phyloP scores from a whole-genome alignment of 92 coral and sea anemone genomes.

The Diadumene lineata region DNA sequence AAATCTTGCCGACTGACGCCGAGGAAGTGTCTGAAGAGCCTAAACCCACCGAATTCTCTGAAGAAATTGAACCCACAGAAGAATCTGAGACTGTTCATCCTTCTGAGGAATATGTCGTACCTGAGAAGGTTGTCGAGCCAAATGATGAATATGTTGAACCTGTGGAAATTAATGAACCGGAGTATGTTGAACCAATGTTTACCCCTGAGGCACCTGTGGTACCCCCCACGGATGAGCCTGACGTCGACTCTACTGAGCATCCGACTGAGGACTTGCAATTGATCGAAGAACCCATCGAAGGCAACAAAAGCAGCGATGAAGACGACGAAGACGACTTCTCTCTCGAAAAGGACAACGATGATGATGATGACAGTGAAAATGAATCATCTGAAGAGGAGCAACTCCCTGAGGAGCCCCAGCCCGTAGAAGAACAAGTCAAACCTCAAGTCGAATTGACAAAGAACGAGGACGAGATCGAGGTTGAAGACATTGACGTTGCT shows the following conservation, averaged over 20 bases:
- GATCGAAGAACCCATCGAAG: constrained; percentile 17
- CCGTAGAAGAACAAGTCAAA: neutral
- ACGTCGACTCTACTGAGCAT: constrained; percentile 1
- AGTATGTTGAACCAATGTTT: neutral
- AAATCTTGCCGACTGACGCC: neutral
- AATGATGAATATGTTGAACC: neutral
- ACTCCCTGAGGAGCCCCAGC: neutral
- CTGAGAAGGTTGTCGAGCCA: neutral
- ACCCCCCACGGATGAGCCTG: constrained; percentile 1
- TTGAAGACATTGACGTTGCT: constrained; percentile 16
- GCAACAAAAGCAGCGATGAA: neutral
- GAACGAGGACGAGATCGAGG: neutral
- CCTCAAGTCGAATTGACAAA: constrained; percentile 1
- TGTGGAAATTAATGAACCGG: neutral
- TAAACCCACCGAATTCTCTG: neutral
- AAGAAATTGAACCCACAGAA: constrained; percentile 4
- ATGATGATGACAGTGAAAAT: constrained; percentile 10
- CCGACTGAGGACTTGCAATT: neutral
- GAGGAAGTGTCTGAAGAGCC: neutral
- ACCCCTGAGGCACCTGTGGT: constrained; percentile 6
- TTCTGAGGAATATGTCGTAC: neutral
- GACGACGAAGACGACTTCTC: constrained; percentile 2
- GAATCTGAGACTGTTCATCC: neutral
- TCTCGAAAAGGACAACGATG: constrained; percentile 10
- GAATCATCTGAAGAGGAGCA: neutral